phyloP scores from a whole-genome alignment of 2,113 vertebrate genomes.

The Leptocoma aspasia region DNA sequence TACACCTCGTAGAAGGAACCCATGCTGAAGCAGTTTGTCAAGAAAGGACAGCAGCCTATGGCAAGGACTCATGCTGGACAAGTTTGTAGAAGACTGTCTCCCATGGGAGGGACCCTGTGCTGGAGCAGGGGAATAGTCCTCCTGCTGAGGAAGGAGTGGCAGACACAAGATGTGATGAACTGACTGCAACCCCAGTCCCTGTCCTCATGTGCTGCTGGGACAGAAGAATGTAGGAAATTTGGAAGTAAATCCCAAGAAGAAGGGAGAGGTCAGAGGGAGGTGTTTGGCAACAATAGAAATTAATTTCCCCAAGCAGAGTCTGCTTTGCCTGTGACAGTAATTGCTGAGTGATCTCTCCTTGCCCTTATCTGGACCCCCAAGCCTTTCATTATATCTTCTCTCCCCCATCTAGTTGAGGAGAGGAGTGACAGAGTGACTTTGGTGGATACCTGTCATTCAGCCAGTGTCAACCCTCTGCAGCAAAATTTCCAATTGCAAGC shows the following conservation, averaged over 20 bases:
- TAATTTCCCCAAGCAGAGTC: not conserved
- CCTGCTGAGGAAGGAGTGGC: not conserved
- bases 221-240: not conserved
- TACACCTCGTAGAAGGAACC: rapidly evolving
- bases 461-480: not conserved
- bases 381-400: not conserved
- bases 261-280: not conserved
- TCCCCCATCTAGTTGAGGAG: not conserved
- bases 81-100: not conserved
- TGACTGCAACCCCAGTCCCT: not conserved
- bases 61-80: not conserved
- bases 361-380: not conserved
- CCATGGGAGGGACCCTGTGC: not conserved
- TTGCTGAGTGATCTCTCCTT: not conserved
- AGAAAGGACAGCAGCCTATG: not conserved
- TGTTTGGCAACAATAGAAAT: not conserved
- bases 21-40: not conserved
- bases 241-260: not conserved
- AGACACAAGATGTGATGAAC: not conserved
- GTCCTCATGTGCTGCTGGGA: too few relatives aligned
- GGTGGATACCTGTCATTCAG: not conserved
- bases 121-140: not conserved
- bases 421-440: not conserved
- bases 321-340: not conserved
- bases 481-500: not conserved